Evolutionary conservation across 2,113 vertebrate species (phyloP).

Genomic region (Cinclus cinclus): DNA sequence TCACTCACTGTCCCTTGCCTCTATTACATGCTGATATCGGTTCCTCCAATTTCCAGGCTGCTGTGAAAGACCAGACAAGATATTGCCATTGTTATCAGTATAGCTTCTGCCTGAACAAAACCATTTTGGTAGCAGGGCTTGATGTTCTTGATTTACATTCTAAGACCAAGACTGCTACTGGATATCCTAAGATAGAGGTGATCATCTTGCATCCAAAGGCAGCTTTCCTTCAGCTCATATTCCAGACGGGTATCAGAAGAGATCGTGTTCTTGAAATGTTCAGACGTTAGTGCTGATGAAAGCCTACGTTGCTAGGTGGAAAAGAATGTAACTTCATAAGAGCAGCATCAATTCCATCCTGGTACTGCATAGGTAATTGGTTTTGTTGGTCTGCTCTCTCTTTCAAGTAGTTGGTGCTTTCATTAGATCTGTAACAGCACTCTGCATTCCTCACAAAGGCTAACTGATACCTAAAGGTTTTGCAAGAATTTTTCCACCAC

Average conservation of each 20-base stretch:
- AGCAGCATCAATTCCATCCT: not conserved
- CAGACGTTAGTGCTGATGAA: not conserved
- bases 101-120: constrained; percentile 7
- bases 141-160: constrained; percentile 12
- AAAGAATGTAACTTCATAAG: not conserved
- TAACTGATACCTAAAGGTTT: not conserved
- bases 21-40: not conserved
- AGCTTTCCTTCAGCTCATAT: constrained; percentile 9
- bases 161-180: not conserved
- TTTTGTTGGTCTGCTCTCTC: not conserved
- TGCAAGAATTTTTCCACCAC: not conserved
- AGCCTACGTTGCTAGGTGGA: not conserved
- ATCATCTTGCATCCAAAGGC: constrained; percentile 33
- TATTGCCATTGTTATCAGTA: not conserved
- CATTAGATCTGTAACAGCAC: not conserved
- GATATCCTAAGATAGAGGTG: constrained; percentile 21
- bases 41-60: constrained; percentile 9
- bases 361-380: not conserved
- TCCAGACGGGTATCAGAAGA: constrained; percentile 17
- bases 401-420: not conserved
- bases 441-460: not conserved
- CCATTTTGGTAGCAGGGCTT: not conserved
- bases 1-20: not conserved
- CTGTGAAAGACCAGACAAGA: not conserved
- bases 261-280: constrained; percentile 25